Percentiles rank a stretch among this genome's conserved stretches.
phyloP scores from a whole-genome alignment of 30 jellyfish, hydroid and myxozoan species.

The Aurelia sp. region DNA sequence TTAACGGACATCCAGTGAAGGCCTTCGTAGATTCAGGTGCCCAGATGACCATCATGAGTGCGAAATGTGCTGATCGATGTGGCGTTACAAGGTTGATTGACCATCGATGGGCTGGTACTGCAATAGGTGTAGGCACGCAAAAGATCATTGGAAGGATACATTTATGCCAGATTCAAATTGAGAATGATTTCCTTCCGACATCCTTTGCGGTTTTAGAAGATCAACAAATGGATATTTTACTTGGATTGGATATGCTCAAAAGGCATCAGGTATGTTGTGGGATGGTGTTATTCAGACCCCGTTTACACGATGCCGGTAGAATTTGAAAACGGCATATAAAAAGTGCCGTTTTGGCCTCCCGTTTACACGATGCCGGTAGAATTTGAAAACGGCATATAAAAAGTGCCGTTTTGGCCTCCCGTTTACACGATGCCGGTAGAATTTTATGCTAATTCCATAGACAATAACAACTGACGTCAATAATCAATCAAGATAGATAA shows the following conservation, averaged over 20 bases:
- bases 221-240: constrained; percentile 95
- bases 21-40: constrained; percentile 99
- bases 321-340: no score
- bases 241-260: constrained; percentile 97
- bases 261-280: constrained; percentile 91
- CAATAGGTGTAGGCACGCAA: constrained; percentile 98
- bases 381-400: no score
- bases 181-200: constrained; percentile 78
- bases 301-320: no score
- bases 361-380: no score
- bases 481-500: no score
- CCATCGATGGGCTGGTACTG: constrained; percentile 98
- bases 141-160: constrained; percentile 95
- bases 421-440: no score
- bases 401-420: no score
- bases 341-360: no score
- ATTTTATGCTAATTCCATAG: no score
- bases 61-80: constrained; percentile 97
- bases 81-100: constrained; percentile 89
- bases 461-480: no score
- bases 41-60: constrained; percentile 99
- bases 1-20: constrained; percentile 97
- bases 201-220: constrained; percentile 93
- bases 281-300: no score
- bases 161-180: constrained; percentile 95